Evolutionary conservation across 2,113 vertebrate species (phyloP).

Genomic region (Polyodon spathula): DNA sequence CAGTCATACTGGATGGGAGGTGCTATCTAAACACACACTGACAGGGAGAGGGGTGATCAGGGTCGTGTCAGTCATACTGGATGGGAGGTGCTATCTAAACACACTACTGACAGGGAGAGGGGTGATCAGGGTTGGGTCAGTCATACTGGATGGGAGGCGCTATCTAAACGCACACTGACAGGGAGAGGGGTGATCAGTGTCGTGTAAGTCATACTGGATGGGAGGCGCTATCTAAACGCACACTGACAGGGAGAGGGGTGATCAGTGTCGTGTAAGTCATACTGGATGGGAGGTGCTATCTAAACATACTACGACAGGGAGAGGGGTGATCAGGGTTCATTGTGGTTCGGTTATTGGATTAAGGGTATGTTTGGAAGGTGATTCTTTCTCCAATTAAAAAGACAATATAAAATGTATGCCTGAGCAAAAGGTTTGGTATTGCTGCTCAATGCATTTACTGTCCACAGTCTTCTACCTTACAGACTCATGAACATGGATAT

Average conservation of each 20-base stretch:
- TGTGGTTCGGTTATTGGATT: not conserved
- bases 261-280: not conserved
- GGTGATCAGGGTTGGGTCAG: not conserved
- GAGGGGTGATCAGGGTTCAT: not conserved
- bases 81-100: not conserved
- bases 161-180: too few relatives aligned
- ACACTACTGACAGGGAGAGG: too few relatives aligned
- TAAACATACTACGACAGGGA: too few relatives aligned
- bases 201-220: not conserved
- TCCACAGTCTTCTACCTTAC: too few relatives aligned
- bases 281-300: not conserved
- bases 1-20: too few relatives aligned
- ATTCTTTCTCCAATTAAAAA: not conserved
- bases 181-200: not conserved
- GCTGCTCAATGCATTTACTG: not conserved
- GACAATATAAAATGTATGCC: not conserved
- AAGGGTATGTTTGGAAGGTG: conserved; percentile 3
- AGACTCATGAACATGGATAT: too few relatives aligned
- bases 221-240: not conserved
- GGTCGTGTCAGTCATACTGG: not conserved
- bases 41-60: too few relatives aligned
- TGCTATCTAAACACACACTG: too few relatives aligned
- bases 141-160: not conserved
- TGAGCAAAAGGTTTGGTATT: not conserved
- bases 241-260: too few relatives aligned